phyloP scores from a whole-genome alignment of 2,888 invertebrate genomes.

The Melinaea menophilus region DNA sequence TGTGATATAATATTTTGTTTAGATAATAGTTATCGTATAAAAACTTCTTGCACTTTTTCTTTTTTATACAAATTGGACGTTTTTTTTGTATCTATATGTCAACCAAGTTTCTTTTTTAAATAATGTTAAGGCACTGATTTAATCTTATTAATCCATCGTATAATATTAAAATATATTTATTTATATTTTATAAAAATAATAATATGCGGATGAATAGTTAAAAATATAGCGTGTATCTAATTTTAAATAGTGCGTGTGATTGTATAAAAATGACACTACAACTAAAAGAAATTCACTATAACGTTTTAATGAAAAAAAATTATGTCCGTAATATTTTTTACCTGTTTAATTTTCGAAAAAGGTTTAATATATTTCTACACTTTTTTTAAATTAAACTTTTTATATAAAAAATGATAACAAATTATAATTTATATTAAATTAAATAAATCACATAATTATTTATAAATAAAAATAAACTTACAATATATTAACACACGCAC shows the following conservation, averaged over 20 bases:
- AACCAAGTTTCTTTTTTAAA: background rate
- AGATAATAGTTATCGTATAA: background rate
- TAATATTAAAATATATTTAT: background rate
- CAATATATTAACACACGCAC: background rate
- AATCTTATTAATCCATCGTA: background rate
- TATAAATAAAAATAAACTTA: constrained; percentile 1
- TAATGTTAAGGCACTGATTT: too few relatives aligned
- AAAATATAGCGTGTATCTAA: background rate
- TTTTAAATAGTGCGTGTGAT: background rate
- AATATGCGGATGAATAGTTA: constrained; percentile 1
- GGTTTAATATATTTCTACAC: background rate
- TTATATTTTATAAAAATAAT: background rate
- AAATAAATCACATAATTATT: background rate
- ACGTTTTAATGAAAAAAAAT: background rate
- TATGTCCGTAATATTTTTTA: background rate
- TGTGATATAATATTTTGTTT: constrained; percentile 1
- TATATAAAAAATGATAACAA: background rate
- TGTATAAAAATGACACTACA: too few relatives aligned
- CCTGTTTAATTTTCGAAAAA: background rate
- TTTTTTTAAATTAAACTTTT: background rate
- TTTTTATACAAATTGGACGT: background rate
- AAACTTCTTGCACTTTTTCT: background rate
- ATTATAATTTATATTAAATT: background rate
- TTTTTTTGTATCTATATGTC: too few relatives aligned
- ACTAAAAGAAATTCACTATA: too few relatives aligned